phyloP scores from a whole-genome alignment of 1,140 invertebrate genomes.

The Phortica variegata region DNA sequence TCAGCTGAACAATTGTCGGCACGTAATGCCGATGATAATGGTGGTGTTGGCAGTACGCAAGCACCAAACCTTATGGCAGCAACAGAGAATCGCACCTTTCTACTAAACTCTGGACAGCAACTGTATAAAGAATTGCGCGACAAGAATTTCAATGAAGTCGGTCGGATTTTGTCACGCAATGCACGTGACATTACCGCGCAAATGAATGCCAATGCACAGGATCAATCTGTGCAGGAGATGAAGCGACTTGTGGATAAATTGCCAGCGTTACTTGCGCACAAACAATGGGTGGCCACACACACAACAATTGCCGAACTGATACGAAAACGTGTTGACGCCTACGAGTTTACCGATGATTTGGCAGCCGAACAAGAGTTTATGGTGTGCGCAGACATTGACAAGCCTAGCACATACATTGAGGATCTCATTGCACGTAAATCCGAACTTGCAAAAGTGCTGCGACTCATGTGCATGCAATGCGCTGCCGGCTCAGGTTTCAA shows the following conservation, averaged over 20 bases:
- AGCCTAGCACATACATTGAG: slow-evolving; percentile 84
- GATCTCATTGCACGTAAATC: slow-evolving; percentile 84
- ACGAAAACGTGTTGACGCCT: slow-evolving; percentile 61
- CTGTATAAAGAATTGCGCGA: slow-evolving; percentile 88
- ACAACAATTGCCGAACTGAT: slow-evolving; percentile 68
- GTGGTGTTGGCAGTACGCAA: slow-evolving; percentile 38
- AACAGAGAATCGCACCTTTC: slow-evolving; percentile 76
- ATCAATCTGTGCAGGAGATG: slow-evolving; percentile 89
- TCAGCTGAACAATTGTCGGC: slow-evolving; percentile 81
- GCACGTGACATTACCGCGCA: slow-evolving; percentile 84
- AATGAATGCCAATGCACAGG: slow-evolving; percentile 80
- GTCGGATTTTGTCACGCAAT: slow-evolving; percentile 80
- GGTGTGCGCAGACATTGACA: slow-evolving; percentile 88
- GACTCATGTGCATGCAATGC: slow-evolving; percentile 88
- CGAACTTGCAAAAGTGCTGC: slow-evolving; percentile 78
- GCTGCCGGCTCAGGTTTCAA: slow-evolving; percentile 86
- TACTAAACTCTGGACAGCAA: slow-evolving; percentile 88
- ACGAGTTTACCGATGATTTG: slow-evolving; percentile 61
- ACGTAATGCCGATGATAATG: slow-evolving; percentile 58
- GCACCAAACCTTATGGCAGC: slow-evolving; percentile 1
- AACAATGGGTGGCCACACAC: slow-evolving; percentile 77
- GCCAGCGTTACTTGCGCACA: slow-evolving; percentile 84
- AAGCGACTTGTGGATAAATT: slow-evolving; percentile 90
- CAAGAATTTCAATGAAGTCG: slow-evolving; percentile 92
- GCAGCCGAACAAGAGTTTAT: slow-evolving; percentile 86